phyloP scores from a whole-genome alignment of 2,113 vertebrate species.

The Sardina pilchardus region DNA sequence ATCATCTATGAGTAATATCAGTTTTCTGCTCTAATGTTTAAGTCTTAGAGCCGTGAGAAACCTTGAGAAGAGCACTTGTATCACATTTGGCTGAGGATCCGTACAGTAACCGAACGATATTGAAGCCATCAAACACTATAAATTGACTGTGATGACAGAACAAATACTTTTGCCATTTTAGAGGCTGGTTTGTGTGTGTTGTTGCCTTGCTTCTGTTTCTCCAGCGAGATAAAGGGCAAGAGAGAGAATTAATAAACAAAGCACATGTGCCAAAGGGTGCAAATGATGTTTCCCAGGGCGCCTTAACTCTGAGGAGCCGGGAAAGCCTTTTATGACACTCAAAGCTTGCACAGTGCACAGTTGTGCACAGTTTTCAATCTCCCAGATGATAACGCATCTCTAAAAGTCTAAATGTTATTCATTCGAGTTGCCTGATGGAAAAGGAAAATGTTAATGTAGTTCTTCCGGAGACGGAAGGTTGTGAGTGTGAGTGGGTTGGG shows the following conservation, averaged over 20 bases:
- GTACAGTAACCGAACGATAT: conserved; percentile 69
- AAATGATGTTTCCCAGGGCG: not conserved
- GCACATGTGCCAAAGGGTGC: not conserved
- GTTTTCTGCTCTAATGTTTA: conserved; percentile 35
- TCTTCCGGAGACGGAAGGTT: not conserved
- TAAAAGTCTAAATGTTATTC: not conserved
- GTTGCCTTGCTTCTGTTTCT: not conserved
- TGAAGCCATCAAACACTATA: conserved; percentile 66
- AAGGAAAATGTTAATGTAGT: not conserved
- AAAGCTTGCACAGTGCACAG: not conserved
- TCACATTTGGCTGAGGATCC: conserved; percentile 58
- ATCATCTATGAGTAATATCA: conserved; percentile 24
- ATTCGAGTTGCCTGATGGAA: not conserved
- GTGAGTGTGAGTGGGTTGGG: not conserved
- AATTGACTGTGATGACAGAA: conserved; percentile 63
- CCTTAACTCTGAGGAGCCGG: not conserved
- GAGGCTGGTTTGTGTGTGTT: not conserved
- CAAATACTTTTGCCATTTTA: not conserved
- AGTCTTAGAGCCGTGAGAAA: conserved; percentile 44
- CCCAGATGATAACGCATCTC: not conserved
- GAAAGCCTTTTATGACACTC: not conserved
- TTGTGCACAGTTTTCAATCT: not conserved
- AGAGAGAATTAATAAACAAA: not conserved
- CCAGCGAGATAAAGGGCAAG: not conserved
- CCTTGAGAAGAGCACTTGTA: conserved; percentile 51